Evolutionary conservation across 1,140 invertebrate genomes (phyloP), one percentile per base, ranked within the genome.

Genomic region (Drosophila tsacasi): DNA sequence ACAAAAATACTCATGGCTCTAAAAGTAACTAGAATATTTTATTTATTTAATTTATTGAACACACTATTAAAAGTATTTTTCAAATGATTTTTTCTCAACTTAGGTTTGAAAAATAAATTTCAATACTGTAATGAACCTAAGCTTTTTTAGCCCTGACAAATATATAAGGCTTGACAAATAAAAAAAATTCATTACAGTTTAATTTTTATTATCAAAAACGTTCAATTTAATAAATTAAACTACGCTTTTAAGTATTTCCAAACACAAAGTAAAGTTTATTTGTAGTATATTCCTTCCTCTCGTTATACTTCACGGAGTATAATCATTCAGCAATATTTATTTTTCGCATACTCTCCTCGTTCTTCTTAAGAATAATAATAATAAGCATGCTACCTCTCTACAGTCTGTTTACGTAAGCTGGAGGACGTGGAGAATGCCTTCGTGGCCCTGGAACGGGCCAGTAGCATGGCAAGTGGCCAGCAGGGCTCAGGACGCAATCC

Each of bases 381-480:
- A 61, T 10, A 52, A 17, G 3, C 30, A 13, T 2, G 25, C 10
- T 6, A 5, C 7, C 30, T 13, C 5, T 50, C 10, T 10, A 10
- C 17, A 94, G 94, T 93, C 52, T 93, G 93, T 55, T 67, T 94
- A 19, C 80, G 93, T 27, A 93, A 93, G 47, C 75, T 94, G 59
- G 91, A 94, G 32, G 94, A 94, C 58, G 42, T 71, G 23, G 94
- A 94, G 50, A 94, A 94, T 69, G 93, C 93, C 0, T 87, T 92
- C 27, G 92, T 89, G 40, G 94, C 94, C 3, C 84, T 94, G 5
- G 84, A 92, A 57, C 91, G 94, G 12, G 76, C 91, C 17, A 79
- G 78, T 35, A 37, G 50, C 42, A 58, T 91, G 67, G 65, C 73
- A 12, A 27, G 58, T 17, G 39, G 52, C 0, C 79, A 63, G 27